phyloP scores from a whole-genome alignment of 2,888 invertebrate genomes.

The Nemotelus pantherinus region DNA sequence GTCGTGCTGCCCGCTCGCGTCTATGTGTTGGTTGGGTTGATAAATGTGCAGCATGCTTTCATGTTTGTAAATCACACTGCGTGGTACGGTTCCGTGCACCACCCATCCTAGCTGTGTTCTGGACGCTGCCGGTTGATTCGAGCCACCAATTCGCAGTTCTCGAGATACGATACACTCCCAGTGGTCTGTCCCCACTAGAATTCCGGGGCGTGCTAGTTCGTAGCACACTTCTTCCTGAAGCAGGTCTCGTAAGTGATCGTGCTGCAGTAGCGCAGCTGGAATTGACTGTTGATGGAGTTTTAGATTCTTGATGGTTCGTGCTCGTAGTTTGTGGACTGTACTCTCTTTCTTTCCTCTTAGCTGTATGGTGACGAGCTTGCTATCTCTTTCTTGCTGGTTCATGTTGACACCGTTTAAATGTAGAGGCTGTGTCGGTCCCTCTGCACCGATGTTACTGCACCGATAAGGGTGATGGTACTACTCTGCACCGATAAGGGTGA shows the following conservation, averaged over 20 bases:
- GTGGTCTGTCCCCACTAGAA: constrained; percentile 5
- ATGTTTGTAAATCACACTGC: not conserved
- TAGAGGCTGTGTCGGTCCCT: too few species aligned
- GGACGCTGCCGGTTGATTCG: not conserved
- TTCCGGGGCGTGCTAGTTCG: constrained; percentile 4
- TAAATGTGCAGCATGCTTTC: constrained; percentile 10
- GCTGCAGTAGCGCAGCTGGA: too few species aligned
- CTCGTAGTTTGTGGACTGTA: too few species aligned
- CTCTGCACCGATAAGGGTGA: too few species aligned
- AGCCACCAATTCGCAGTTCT: not conserved
- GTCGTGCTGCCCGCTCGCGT: not conserved
- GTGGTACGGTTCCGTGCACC: not conserved
- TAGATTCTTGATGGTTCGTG: too few species aligned
- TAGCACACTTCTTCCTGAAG: constrained; percentile 16
- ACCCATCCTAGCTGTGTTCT: not conserved
- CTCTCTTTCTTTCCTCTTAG: too few species aligned
- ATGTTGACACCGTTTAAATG: too few species aligned
- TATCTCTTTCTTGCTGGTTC: not conserved
- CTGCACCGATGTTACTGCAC: too few species aligned
- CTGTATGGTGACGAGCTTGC: too few species aligned
- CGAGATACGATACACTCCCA: constrained; percentile 5
- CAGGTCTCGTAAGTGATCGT: constrained; percentile 10
- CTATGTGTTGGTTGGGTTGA: constrained; percentile 13
- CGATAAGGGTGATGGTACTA: too few species aligned
- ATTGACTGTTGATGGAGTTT: too few species aligned